Base-by-base conservation (phyloP, 2,888 invertebrate genomes). In the Diabrotica balteata region DNA sequence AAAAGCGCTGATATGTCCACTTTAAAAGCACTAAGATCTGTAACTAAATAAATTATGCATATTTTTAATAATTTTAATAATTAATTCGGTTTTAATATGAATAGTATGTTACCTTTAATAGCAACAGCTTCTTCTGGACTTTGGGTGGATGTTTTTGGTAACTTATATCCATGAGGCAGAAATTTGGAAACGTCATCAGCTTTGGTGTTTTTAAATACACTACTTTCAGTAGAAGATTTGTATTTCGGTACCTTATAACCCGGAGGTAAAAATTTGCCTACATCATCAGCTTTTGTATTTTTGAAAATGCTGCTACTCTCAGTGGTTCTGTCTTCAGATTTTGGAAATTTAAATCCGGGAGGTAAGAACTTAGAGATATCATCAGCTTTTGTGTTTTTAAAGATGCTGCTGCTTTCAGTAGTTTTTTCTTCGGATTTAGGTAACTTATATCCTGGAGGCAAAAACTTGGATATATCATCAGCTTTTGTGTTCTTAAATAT, bases 111-210 rank as follows among this genome's bases (percentile, higher is more conserved):
- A 45, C 43, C 22, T 54, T 53, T 51, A 17, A 8, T 63, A 22
- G 8, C 1, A 7, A 76, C 74, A n/a, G 76, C 68, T 58, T 66
- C 64, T 7, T 68, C 68, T 4, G 70, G 71, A 32, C 65, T 67
- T 11, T 59, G 71, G 7, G 72, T 68, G 11, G 73, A 75, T 8
- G 77, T 68, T 69, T 79, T 51, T 73, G 62, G 75, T 71, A 17
- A 65, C 75, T 90, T 91, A 76, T 88, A 92, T 5, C 89, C 90
- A 9, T 89, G 87, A 11, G 91, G 91, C 69, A 91, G 82, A 59
- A 91, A 86, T 73, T 89, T 87, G 74, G 85, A 87, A 0, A 89
- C 76, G 73, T 89, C 88, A 73, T 88, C 88, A 49, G 85, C 84
- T 75, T 88, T 85, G 6, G 87, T 80, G 81, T 87, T 84, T 75